Base-by-base conservation (phyloP, 1,140 invertebrate genomes). In the Idris sp. region DNA sequence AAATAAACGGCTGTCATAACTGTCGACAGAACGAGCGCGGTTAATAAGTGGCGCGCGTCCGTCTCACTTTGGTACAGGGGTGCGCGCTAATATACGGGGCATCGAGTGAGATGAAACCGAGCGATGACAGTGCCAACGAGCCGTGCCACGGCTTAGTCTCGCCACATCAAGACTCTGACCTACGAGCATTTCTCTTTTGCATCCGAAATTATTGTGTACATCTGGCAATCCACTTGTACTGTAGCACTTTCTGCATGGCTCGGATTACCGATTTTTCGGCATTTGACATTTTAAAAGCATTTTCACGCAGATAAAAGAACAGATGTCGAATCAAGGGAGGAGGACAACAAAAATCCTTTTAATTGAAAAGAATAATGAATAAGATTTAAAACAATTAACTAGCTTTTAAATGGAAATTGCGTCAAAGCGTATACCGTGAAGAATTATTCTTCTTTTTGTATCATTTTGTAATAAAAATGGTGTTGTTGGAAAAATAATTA, bases 121-220 rank as follows among this genome's bases (percentile, higher is more conserved):
- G 71, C 69, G 83, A 80, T 86, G 84, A 86, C 86, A 87, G 84
- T 79, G 75, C 69, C 78, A 87, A 87, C 84, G 84, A 87, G 83
- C 79, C 86, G 84, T 86, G 82, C n/a, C 83, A 79, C 83, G 80
- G 80, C 81, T 84, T 86, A 83, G 85, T 86, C 84, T 83, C 84
- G 86, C 78, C 78, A 85, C 82, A 84, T 86, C 84, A 85, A 83
- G 79, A 83, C 75, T 77, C 49, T 78, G 73, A 78, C 76, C 72
- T 68, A 78, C 59, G 76, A 61, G 54, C 67, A 16, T 26, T 44
- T 41, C 56, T 71, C 72, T 68, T 65, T 69, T 62, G 61, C 65
- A 22, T 62, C 62, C 62, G 58, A 78, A n/a, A 75, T 75, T 75
- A 72, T 72, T 15, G n/a, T 19, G 33, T 58, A 65, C 74, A 77